These are phyloP conservation scores for Melitaea athalia DNA, from an alignment of 2,888 invertebrate species.

Conservation along the genomic window DNA sequence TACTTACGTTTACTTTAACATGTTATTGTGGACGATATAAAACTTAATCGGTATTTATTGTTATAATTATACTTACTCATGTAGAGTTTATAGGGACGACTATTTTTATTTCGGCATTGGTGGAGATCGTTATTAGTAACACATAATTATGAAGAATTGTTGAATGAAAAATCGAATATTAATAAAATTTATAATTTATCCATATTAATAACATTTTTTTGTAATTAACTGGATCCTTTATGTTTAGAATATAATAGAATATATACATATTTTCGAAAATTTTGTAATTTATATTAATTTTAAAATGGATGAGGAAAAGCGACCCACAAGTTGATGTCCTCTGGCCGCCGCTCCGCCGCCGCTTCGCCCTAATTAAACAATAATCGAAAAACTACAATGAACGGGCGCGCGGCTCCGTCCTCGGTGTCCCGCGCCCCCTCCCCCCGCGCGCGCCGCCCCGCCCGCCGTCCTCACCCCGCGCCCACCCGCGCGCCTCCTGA, in stretches of 20 bases:
- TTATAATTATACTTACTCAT: neutral
- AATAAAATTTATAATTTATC: too few relatives aligned
- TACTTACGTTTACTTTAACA: constrained; percentile 25
- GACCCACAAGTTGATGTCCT: constrained; percentile 61
- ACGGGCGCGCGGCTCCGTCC: constrained; percentile 79
- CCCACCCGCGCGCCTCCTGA: constrained; percentile 53
- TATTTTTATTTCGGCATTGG: neutral
- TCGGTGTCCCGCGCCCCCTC: constrained; percentile 60
- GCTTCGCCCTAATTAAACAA: constrained; percentile 83
- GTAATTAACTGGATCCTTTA: too few relatives aligned
- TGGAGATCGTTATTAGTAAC: too few relatives aligned
- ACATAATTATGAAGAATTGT: too few relatives aligned
- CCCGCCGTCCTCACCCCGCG: constrained; percentile 42
- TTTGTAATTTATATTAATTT: too few relatives aligned
- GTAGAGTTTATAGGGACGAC: neutral
- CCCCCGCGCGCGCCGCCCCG: constrained; percentile 41
- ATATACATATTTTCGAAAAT: too few relatives aligned
- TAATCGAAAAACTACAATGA: constrained; percentile 83
- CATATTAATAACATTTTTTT: too few relatives aligned
- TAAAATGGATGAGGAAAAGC: constrained; percentile 44
- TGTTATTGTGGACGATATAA: neutral
- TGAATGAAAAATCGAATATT: too few relatives aligned
- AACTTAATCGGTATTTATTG: neutral
- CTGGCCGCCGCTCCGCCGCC: constrained; percentile 81
- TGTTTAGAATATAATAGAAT: too few relatives aligned